phyloP scores from a whole-genome alignment of 2,888 invertebrate species.

The Agonum fuliginosum region DNA sequence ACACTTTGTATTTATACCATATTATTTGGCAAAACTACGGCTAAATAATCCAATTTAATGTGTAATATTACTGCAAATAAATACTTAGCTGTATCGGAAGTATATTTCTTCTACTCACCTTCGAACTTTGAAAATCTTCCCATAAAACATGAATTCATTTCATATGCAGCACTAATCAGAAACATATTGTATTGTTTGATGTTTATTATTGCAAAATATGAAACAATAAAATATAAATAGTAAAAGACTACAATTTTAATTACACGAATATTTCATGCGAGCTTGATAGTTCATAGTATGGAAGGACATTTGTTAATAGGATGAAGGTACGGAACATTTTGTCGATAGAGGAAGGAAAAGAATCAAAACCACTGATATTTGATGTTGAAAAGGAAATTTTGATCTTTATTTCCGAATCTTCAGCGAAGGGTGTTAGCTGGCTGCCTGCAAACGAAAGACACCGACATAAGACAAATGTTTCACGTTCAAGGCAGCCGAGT shows the following conservation, averaged over 20 bases:
- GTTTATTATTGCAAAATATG: constrained; percentile 48
- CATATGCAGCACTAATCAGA: constrained; percentile 10
- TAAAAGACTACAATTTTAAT: constrained; percentile 54
- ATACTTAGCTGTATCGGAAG: no score
- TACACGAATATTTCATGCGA: constrained; percentile 29
- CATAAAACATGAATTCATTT: not conserved
- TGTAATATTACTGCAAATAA: no score
- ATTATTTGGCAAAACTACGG: not conserved
- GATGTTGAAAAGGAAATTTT: constrained; percentile 69
- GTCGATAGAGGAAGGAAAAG: constrained; percentile 53
- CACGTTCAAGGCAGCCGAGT: constrained; percentile 51
- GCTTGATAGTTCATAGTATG: constrained; percentile 17
- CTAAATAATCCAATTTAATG: no score
- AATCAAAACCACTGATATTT: constrained; percentile 68
- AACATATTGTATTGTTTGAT: constrained; percentile 30
- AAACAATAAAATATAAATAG: constrained; percentile 55
- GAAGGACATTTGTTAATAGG: constrained; percentile 16
- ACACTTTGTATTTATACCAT: not conserved
- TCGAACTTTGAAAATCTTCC: not conserved
- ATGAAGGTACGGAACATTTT: constrained; percentile 18
- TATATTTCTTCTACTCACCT: no score
- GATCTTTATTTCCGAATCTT: constrained; percentile 71
- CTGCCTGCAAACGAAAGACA: constrained; percentile 67
- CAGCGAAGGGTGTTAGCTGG: constrained; percentile 62
- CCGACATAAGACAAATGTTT: constrained; percentile 49